These are phyloP conservation scores for Chloroceryle inda DNA, from an alignment of 2,797 vertebrate species.

Conservation along the genomic window DNA sequence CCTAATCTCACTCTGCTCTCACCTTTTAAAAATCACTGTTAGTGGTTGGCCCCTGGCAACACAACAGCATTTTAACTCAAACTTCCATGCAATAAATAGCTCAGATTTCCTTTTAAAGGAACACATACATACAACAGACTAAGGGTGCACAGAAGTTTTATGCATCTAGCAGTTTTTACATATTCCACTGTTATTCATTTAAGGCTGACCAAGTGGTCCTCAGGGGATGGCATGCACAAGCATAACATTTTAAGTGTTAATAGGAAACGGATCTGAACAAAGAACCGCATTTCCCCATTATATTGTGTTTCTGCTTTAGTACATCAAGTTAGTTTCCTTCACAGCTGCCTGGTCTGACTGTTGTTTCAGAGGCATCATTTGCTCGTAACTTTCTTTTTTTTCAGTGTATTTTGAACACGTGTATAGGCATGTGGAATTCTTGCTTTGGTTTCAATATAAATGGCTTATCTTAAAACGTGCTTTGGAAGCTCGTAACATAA, in stretches of 20 bases:
- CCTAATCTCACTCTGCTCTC: constrained; percentile 29
- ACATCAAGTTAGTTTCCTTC: constrained; percentile 80
- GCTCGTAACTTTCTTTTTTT: constrained; percentile 51
- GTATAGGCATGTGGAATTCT: background rate
- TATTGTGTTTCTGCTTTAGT: constrained; percentile 78
- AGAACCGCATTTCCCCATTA: constrained; percentile 77
- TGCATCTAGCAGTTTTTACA: constrained; percentile 71
- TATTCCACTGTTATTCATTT: constrained; percentile 75
- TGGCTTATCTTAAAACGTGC: background rate
- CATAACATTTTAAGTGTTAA: constrained; percentile 77
- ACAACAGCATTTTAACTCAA: constrained; percentile 41
- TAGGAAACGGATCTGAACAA: constrained; percentile 83
- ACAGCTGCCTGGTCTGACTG: constrained; percentile 74
- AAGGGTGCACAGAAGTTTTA: constrained; percentile 50
- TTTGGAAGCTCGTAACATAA: background rate
- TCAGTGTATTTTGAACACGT: constrained; percentile 21
- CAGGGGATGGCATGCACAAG: constrained; percentile 70
- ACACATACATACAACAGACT: constrained; percentile 39
- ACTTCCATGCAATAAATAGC: constrained; percentile 66
- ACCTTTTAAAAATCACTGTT: constrained; percentile 70
- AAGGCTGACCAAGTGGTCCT: constrained; percentile 72
- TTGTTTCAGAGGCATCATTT: constrained; percentile 70
- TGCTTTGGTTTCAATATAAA: constrained; percentile 26
- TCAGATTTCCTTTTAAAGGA: constrained; percentile 70
- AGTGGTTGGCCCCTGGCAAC: constrained; percentile 58